Evolutionary conservation across 92 coral and sea anemone species (phyloP), one percentile per base, ranked within the genome.

Genomic region (Parazoanthus swiftii): DNA sequence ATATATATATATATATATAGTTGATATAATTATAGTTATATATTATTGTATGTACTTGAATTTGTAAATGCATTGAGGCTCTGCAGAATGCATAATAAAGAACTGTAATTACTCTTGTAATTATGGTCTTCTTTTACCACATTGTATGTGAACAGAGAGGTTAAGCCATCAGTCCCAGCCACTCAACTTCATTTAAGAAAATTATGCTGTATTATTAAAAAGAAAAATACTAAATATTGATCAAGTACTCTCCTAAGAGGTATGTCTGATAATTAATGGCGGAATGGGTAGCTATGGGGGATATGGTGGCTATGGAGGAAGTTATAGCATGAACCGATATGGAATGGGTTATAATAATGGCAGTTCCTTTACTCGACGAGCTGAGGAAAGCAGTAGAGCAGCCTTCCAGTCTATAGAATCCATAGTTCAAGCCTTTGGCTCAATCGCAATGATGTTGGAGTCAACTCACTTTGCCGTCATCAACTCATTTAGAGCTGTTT

Each of bases 371-470:
- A 95, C 94, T 33, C 89, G 94, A n/a, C 94, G 92, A 44, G 99
- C 99, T 2, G 99, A 97, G 54, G 97, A 95, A 77, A 94, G 95
- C 89, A 93, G 97, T 77, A 91, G 93, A 46, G 95, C 96, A 20
- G 99, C 99, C 3, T 97, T 97, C 81, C 98, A 97, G 86, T 97
- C 99, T 29, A 95, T 97, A 8, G 98, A 94, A 74, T 93, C 99
- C 21, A 94, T 97, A 43, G 99, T 97, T 42, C 99, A 97, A 56
- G 99, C 99, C 5, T 97, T 97, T 92, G 99, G 99, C 35, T 97
- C 99, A 15, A 93, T 97, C 50, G 96, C 99, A 2, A 97, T 95
- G 99, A 97, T 97, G 99, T 79, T 97, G 73, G 99, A 97, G 44
- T 97, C 99, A 70, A 97, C 99, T 0, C 98, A 95, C 82, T 97